These are phyloP conservation scores for Oenanthe oenanthe DNA, from an alignment of 2,113 vertebrate species.

Conservation along the genomic window DNA sequence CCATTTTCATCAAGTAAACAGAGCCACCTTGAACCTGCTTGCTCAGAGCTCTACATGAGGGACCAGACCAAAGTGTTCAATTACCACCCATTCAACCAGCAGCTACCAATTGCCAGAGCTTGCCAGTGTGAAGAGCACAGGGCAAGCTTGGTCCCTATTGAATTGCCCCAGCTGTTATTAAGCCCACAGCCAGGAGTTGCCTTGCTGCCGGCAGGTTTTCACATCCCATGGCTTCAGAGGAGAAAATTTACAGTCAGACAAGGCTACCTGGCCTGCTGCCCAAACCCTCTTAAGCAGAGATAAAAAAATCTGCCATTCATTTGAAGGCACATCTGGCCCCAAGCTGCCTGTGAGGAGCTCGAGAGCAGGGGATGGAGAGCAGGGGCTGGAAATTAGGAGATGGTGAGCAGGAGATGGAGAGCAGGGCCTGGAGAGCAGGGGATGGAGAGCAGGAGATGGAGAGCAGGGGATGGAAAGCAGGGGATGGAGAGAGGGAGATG, in stretches of 20 bases:
- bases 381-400: too few relatives aligned
- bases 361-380: too few relatives aligned
- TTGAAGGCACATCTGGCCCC: not conserved
- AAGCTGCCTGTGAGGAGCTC: accelerated
- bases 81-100: not conserved
- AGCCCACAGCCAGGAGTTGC: not conserved
- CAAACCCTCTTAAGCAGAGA: not conserved
- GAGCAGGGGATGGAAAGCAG: too few relatives aligned
- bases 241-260: not conserved
- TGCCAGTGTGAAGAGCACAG: not conserved
- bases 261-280: not conserved
- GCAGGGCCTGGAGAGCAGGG: too few relatives aligned
- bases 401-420: too few relatives aligned
- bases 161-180: not conserved
- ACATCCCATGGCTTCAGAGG: not conserved
- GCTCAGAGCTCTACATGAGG: not conserved
- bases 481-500: too few relatives aligned
- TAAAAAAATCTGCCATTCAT: not conserved
- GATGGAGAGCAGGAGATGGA: not conserved
- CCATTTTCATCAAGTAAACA: not conserved
- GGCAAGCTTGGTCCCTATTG: not conserved
- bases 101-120: not conserved
- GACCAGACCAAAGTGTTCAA: not conserved
- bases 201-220: not conserved
- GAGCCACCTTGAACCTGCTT: not conserved